phyloP scores from a whole-genome alignment of 2,797 vertebrate species.

The Squalus acanthias region DNA sequence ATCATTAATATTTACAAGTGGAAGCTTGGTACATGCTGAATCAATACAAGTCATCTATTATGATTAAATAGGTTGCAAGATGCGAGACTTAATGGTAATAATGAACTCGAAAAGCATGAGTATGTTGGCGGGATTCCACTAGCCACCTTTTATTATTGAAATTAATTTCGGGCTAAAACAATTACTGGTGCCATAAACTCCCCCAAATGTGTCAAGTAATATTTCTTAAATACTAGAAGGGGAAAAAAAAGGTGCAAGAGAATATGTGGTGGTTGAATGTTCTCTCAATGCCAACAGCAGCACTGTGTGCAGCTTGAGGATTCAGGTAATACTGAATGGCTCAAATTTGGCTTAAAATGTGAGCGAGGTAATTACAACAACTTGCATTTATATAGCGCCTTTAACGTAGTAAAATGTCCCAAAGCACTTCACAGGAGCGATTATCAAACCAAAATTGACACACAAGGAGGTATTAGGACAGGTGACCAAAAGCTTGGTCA shows the following conservation, averaged over 20 bases:
- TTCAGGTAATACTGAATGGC: not conserved
- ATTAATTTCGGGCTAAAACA: not conserved
- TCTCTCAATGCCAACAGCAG: not conserved
- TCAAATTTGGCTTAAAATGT: too few relatives aligned
- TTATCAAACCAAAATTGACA: too few relatives aligned
- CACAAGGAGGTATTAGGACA: too few relatives aligned
- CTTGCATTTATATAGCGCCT: too few relatives aligned
- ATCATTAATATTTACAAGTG: conserved; percentile 32
- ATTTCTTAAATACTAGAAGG: not conserved
- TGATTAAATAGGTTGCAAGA: conserved; percentile 6
- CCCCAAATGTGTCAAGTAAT: not conserved
- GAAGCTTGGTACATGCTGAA: not conserved
- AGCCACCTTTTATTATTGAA: not conserved
- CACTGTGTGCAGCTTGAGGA: not conserved
- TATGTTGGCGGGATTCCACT: not conserved
- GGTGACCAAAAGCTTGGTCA: too few relatives aligned
- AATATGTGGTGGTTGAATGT: not conserved
- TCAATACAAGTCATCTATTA: conserved; percentile 28
- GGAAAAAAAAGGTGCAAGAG: not conserved
- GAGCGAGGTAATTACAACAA: too few relatives aligned
- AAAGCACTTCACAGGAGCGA: too few relatives aligned
- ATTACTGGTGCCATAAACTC: too few relatives aligned
- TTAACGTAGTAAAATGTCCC: too few relatives aligned
- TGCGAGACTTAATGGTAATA: not conserved
- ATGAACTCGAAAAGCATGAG: not conserved